Conservation (phyloP, 2,888 invertebrate species). For the Auanema freiburgensis region DNA sequence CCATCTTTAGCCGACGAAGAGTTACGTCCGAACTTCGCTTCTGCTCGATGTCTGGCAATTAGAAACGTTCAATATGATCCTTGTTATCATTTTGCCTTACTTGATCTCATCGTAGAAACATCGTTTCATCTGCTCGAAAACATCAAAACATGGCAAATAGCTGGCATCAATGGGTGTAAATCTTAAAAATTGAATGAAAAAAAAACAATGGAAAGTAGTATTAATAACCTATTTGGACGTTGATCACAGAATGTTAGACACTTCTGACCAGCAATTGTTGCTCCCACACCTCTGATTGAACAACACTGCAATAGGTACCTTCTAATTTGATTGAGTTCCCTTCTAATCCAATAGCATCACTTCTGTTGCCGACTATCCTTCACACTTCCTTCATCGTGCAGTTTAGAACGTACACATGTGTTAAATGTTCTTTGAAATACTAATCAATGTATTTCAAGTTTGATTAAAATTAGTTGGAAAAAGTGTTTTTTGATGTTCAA, state of each 20-base stretch:
- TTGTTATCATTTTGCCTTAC: too few species aligned
- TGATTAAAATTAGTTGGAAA: too few species aligned
- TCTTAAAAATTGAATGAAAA: conserved; percentile 13
- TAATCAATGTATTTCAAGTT: too few species aligned
- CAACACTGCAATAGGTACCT: conserved; percentile 25
- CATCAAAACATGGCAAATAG: conserved; percentile 36
- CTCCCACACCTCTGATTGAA: conserved; percentile 23
- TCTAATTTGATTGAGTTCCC: not conserved
- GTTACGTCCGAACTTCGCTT: conserved; percentile 3
- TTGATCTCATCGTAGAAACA: conserved; percentile 27
- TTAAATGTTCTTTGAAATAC: too few species aligned
- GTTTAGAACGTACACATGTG: not conserved
- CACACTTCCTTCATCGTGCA: not conserved
- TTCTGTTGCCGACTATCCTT: too few species aligned
- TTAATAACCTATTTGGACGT: conserved; percentile 29
- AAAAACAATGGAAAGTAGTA: conserved; percentile 1
- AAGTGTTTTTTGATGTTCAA: too few species aligned
- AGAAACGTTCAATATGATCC: too few species aligned
- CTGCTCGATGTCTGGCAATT: conserved; percentile 1
- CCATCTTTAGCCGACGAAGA: too few species aligned
- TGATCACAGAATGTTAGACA: conserved; percentile 44
- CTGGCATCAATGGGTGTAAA: conserved; percentile 35
- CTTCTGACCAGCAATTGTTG: conserved; percentile 33
- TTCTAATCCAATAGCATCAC: not conserved
- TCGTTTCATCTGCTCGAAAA: conserved; percentile 38